Evolutionary conservation across 23 tunicate genomes (phyloP).

Genomic region (Diplosoma virens): DNA sequence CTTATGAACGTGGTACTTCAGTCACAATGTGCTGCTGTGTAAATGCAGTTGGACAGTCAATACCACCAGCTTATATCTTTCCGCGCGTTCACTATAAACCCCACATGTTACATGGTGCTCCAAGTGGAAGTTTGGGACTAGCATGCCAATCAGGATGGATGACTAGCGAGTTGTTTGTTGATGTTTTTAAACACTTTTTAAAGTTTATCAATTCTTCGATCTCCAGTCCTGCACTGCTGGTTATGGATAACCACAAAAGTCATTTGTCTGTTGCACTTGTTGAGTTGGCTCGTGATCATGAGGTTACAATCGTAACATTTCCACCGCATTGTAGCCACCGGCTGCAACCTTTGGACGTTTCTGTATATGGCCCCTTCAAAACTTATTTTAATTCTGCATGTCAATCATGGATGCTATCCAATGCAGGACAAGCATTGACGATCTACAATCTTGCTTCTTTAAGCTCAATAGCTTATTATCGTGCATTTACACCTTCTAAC

Average conservation of each 20-base stretch:
- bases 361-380: conserved; percentile 44
- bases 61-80: conserved; percentile 40
- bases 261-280: conserved; percentile 23
- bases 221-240: conserved; percentile 15
- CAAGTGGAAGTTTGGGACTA: conserved; percentile 42
- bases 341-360: conserved; percentile 29
- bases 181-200: conserved; percentile 16
- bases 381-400: conserved; percentile 23
- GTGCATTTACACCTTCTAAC: conserved; percentile 16
- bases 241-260: conserved; percentile 42
- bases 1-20: conserved; percentile 22
- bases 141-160: conserved; percentile 29
- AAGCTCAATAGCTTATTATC: conserved; percentile 7
- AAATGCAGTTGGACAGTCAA: conserved; percentile 32
- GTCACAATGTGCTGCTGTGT: conserved; percentile 51
- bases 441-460: conserved; percentile 44
- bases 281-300: conserved; percentile 23
- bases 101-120: conserved; percentile 19
- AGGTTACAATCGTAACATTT: conserved; percentile 32
- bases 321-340: conserved; percentile 49
- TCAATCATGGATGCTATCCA: conserved; percentile 21
- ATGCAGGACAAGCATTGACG: conserved; percentile 16
- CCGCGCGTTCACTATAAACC: conserved; percentile 32
- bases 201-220: not conserved
- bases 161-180: conserved; percentile 31